Base-by-base conservation (phyloP, 2,113 vertebrate genomes). In the Bambusicola thoracicus region DNA sequence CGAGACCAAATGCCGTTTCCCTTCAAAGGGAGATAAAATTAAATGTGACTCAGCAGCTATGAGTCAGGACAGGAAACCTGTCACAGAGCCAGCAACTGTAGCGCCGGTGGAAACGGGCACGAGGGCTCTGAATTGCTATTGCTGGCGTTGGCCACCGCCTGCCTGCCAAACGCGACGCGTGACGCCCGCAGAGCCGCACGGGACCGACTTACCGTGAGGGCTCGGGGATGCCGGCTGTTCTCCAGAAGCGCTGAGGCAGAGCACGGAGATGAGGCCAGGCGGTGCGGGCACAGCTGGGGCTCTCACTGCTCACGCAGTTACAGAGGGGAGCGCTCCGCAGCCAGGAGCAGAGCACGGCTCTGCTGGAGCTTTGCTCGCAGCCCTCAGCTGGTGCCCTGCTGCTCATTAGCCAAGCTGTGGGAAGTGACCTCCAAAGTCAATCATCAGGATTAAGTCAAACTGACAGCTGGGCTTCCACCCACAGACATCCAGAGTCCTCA, bases 31-130 rank as follows among this genome's bases (percentile, higher is more conserved):
- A 38, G 83, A 93, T 73, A 81, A 94, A 92, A 93, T 78, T 78
- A 66, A 93, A 93, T 87, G 51, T 96, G 63, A 95, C 81, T 96
- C 95, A 97, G 95, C 95, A 89, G 2, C 61, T 41, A 1, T 94
- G 96, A 95, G 92, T 97, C 96, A 96, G 92, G 94, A 41, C 68
- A 82, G 85, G 90, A 92, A 95, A 79, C 67, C 81, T 92, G 82
- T 82, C 87, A 30, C 4, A 0, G 69, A 92, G 89, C 80, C 95
- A 96, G 82, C 0, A 62, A 78, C 34, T 88, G 92, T 75, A 75
- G 67, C 85, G 88, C 34, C 73, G 32, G 49, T 67, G 70, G 90
- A 85, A 89, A 46, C 0, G 14, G 70, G 72, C 89, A 88, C 2
- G 0, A 53, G 73, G 75, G 75, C 68, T 44, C 40, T 2, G 2